phyloP scores from a whole-genome alignment of 2,113 vertebrate genomes.

The Ptychochromis oligacanthus region DNA sequence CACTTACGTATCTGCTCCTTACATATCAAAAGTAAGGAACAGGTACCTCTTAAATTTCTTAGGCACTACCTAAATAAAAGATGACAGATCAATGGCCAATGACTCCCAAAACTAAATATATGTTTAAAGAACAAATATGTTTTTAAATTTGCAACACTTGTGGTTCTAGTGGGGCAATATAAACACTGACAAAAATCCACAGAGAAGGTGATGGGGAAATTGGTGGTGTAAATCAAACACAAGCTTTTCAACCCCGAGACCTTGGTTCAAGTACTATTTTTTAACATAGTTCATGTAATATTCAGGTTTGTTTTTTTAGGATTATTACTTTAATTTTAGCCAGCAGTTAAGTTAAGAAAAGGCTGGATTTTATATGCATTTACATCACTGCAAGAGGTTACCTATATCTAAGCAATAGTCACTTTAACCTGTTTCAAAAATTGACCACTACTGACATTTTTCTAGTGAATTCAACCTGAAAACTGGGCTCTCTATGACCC shows the following conservation, averaged over 20 bases:
- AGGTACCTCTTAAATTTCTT: not conserved
- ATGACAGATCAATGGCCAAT: not conserved
- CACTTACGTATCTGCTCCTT: not conserved
- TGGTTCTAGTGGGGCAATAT: not conserved
- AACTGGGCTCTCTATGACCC: not conserved
- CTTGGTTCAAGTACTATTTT: not conserved
- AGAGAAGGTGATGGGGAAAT: too few species aligned
- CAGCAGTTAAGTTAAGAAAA: not conserved
- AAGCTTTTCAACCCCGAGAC: not conserved
- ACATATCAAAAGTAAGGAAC: not conserved
- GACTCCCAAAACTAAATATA: not conserved
- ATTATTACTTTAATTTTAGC: not conserved
- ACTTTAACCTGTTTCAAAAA: not conserved
- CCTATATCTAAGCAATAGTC: not conserved
- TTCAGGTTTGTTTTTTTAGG: not conserved
- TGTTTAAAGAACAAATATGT: not conserved
- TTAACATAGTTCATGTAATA: not conserved
- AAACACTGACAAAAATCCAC: not conserved
- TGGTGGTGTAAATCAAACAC: too few species aligned
- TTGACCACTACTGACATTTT: not conserved
- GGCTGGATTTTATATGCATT: not conserved
- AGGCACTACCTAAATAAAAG: not conserved
- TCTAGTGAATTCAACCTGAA: not conserved
- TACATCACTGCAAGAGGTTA: not conserved
- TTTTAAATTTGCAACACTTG: not conserved